Conservation (phyloP, 2,113 vertebrate species). For the Fulmarus glacialis region DNA sequence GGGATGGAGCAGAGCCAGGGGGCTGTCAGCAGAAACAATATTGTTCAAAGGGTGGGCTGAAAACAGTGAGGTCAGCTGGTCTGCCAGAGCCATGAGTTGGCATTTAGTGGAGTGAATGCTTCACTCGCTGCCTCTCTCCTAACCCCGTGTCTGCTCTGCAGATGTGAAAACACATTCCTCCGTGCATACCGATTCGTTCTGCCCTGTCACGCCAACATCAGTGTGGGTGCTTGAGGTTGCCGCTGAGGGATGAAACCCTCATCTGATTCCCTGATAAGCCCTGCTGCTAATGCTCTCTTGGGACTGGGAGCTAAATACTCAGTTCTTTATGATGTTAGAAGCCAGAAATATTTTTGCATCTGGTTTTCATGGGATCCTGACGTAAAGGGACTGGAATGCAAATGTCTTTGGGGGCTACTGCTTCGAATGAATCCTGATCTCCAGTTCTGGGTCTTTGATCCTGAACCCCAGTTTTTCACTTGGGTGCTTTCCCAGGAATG, state of each 20-base stretch:
- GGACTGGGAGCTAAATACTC: background rate
- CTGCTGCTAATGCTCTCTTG: background rate
- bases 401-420: background rate
- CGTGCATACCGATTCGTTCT: background rate
- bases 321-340: background rate
- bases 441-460: background rate
- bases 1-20: background rate
- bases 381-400: background rate
- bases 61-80: background rate
- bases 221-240: background rate
- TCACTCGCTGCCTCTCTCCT: background rate
- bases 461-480: background rate
- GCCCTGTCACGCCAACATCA: background rate
- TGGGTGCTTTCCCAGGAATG: background rate
- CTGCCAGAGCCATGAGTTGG: constrained; percentile 5
- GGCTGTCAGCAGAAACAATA: background rate
- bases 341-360: background rate
- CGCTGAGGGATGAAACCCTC: background rate
- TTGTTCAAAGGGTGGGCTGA: background rate
- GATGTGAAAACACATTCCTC: constrained; percentile 20
- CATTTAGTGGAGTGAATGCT: background rate
- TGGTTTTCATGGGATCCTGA: constrained; percentile 1
- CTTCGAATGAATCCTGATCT: background rate
- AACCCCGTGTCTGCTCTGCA: background rate
- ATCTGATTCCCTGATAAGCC: background rate